Evolutionary conservation across 2,113 vertebrate genomes (phyloP), one percentile per base, ranked within the genome.

Genomic region (Malurus cyaneus): DNA sequence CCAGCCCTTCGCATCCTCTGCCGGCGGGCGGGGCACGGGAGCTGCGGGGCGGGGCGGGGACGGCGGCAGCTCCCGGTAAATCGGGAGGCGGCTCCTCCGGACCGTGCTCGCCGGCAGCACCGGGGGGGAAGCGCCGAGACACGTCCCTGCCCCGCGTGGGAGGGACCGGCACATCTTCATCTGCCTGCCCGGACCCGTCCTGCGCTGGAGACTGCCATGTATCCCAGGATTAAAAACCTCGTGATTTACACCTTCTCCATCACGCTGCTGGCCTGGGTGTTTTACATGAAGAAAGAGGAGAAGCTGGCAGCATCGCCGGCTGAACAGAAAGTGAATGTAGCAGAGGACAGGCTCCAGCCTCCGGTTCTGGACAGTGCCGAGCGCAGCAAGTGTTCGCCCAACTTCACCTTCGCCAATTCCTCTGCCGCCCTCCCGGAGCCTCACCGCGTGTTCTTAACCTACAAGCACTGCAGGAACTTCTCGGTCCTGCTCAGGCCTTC

Each of bases 381-480:
- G 29, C 77, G 7, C 39, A 70, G 49, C 47, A 84, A 34, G 24
- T 98, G 98, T 89, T 77, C 46, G 34, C 96, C 97, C 3, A 83
- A 98, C 72, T 34, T n/a, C 53, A 87, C 65, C 3, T 20, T 67
- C 6, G 82, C 89, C 9, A 96, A 96, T 12, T 59, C 94, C 50
- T 98, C 97, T 32, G 53, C 79, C 5, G 0, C 64, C 28, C 87
- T 98, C 32, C 98, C 98, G 0, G 87, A 93, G 78, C 88, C 90
- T 13, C 98, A 98, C 67, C 97, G 94, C 0, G 4, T 97, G 47
- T 98, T 98, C 93, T 50, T 98, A 69, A 98, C 91, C 2, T 98
- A 98, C 88, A 98, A 93, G 61, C 98, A 98, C 91, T 98, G 98
- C 92, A 76, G 97, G 67, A 95, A 94, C 74, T 98, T 98, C 94